Percentiles rank a stretch among this genome's conserved stretches.
Evolutionary conservation across 2,888 invertebrate genomes (phyloP).

Genomic region (Noctua janthina): DNA sequence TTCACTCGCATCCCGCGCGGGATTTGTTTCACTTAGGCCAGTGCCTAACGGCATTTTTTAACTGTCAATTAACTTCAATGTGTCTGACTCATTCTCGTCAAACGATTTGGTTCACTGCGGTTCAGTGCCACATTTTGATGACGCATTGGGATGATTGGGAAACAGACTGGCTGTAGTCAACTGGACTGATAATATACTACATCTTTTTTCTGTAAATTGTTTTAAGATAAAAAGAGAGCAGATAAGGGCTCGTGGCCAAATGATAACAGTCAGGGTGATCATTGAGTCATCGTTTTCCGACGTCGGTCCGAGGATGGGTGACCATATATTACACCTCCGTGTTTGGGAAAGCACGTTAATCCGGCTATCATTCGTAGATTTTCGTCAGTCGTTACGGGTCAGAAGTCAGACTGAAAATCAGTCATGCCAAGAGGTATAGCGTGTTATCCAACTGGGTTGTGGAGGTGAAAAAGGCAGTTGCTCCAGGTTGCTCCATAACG

Average conservation of each 20-base stretch:
- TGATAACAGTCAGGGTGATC: background rate
- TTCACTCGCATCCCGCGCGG: background rate
- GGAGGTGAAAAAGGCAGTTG: background rate
- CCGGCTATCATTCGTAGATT: background rate
- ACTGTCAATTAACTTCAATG: constrained; percentile 40
- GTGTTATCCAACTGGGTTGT: background rate
- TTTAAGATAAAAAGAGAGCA: background rate
- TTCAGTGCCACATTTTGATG: constrained; percentile 35
- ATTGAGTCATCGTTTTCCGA: background rate
- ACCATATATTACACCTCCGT: background rate
- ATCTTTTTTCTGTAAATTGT: too few relatives aligned
- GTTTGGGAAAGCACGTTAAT: background rate
- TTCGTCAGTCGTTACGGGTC: background rate
- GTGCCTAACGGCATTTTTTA: constrained; percentile 9
- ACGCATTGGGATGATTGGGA: constrained; percentile 35
- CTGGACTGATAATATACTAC: background rate
- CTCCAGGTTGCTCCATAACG: background rate
- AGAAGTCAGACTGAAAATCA: background rate
- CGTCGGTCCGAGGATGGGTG: background rate
- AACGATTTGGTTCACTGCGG: constrained; percentile 21
- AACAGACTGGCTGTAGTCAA: background rate
- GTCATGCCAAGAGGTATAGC: background rate
- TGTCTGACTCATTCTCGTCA: constrained; percentile 36
- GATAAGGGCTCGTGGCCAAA: background rate
- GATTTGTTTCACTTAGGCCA: background rate